phyloP scores from a whole-genome alignment of 2,888 invertebrate species.

The Phasia obesa region DNA sequence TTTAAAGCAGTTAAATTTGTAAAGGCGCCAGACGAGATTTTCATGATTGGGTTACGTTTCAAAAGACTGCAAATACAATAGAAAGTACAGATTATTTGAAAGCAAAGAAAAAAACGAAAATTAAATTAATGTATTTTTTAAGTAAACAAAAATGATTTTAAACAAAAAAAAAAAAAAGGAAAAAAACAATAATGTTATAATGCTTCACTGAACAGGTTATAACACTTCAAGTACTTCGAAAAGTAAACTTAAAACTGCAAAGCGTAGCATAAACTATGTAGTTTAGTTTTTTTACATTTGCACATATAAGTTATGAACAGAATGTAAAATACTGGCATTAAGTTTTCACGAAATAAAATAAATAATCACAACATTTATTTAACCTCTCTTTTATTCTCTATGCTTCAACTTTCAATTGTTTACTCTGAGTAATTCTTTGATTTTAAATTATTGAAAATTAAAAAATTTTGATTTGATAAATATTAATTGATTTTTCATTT shows the following conservation, averaged over 20 bases:
- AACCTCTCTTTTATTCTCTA: too few relatives aligned
- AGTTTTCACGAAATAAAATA: neutral
- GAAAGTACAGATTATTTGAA: constrained; percentile 46
- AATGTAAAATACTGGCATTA: neutral
- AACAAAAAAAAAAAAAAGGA: too few relatives aligned
- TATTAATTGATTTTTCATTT: neutral
- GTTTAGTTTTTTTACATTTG: neutral
- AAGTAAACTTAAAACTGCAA: constrained; percentile 3
- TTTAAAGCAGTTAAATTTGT: constrained; percentile 89
- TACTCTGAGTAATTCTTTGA: neutral
- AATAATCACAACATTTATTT: too few relatives aligned
- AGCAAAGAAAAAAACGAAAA: constrained; percentile 47
- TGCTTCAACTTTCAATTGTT: too few relatives aligned
- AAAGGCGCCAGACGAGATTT: constrained; percentile 91
- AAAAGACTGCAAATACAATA: constrained; percentile 87
- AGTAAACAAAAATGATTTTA: constrained; percentile 9
- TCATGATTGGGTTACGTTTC: constrained; percentile 91
- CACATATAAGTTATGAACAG: neutral
- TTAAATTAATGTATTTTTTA: too few relatives aligned
- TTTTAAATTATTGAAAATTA: neutral
- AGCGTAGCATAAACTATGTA: constrained; percentile 7
- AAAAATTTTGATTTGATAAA: neutral
- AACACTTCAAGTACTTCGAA: neutral
- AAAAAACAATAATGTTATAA: constrained; percentile 32
- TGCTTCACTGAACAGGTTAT: constrained; percentile 18